Conservation (phyloP, 2,888 invertebrate genomes). For the Eulithis testata region DNA sequence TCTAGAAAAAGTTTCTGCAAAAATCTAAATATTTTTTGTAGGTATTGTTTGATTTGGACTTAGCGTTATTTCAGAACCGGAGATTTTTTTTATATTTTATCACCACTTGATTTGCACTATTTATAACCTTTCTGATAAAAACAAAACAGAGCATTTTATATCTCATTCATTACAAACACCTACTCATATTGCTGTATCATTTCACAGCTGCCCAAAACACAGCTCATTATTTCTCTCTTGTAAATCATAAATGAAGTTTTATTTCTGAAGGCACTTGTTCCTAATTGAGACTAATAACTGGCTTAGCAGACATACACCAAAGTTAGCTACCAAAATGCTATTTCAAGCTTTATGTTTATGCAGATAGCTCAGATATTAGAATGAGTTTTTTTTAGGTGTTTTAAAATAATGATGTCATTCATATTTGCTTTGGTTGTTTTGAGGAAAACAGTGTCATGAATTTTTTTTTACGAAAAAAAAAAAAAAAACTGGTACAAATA, state of each 20-base stretch:
- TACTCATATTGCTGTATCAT: constrained; percentile 45
- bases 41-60: no score
- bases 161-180: constrained; percentile 39
- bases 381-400: constrained; percentile 37
- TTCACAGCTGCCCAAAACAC: constrained; percentile 52
- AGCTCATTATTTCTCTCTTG: constrained; percentile 47
- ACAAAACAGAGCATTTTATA: constrained; percentile 40
- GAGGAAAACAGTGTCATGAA: background rate
- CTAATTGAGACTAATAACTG: constrained; percentile 74
- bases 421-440: constrained; percentile 10
- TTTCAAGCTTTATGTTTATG: constrained; percentile 51
- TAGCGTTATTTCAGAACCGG: background rate
- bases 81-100: background rate
- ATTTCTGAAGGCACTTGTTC: constrained; percentile 61
- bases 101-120: constrained; percentile 6
- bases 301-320: constrained; percentile 31
- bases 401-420: constrained; percentile 49
- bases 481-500: no score
- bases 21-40: no score
- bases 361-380: constrained; percentile 18
- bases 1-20: no score
- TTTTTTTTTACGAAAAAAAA: background rate
- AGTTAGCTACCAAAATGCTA: constrained; percentile 32
- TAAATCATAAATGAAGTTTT: constrained; percentile 57
- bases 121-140: constrained; percentile 20